Conservation (phyloP, 2,888 invertebrate species). For the Hemistola chrysoprasaria region DNA sequence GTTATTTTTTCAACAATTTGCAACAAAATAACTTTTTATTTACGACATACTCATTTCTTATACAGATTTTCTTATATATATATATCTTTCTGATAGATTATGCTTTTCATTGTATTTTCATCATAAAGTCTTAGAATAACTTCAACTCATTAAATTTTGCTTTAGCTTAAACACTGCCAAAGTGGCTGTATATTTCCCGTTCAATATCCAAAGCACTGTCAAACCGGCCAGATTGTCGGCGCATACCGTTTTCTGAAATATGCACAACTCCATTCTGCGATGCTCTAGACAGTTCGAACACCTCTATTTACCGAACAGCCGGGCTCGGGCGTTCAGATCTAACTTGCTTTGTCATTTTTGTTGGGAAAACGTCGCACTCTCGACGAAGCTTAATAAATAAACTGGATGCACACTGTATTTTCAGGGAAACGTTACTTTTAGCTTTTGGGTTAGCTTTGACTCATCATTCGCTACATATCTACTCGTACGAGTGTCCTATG, state of each 20-base stretch:
- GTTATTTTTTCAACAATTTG: too few species aligned
- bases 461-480: constrained; percentile 1
- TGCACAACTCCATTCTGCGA: constrained; percentile 39
- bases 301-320: constrained; percentile 23
- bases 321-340: constrained; percentile 18
- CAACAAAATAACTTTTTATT: too few species aligned
- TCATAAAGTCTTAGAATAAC: too few species aligned
- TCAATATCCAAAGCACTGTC: constrained; percentile 16
- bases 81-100: too few species aligned
- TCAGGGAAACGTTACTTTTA: constrained; percentile 7
- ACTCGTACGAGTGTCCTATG: too few species aligned
- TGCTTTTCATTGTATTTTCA: too few species aligned
- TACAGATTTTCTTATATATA: too few species aligned
- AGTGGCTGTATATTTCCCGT: too few species aligned
- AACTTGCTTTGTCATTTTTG: constrained; percentile 31
- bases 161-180: too few species aligned
- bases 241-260: constrained; percentile 53
- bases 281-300: constrained; percentile 31
- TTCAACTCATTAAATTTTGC: too few species aligned
- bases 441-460: constrained; percentile 5
- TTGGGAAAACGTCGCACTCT: constrained; percentile 20
- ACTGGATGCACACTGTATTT: constrained; percentile 20
- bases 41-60: too few species aligned
- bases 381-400: constrained; percentile 18
- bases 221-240: constrained; percentile 38